These are phyloP conservation scores for Diplodus sargus DNA, from an alignment of 2,797 vertebrate species.

Conservation along the genomic window DNA sequence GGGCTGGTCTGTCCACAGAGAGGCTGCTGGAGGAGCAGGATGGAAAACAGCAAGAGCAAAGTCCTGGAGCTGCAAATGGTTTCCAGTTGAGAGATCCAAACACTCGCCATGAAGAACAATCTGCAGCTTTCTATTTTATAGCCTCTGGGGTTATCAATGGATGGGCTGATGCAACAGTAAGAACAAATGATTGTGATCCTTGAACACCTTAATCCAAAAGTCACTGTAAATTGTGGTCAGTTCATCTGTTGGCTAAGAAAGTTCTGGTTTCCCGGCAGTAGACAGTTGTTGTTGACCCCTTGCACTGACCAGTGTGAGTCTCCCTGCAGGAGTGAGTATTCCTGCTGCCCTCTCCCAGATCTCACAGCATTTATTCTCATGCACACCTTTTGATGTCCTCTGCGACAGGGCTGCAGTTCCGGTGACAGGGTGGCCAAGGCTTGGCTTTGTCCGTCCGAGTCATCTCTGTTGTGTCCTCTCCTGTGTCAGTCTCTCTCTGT, in stretches of 20 bases:
- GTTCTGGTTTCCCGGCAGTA: conserved; percentile 53
- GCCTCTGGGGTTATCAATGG: conserved; percentile 52
- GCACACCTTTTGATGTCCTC: conserved; percentile 83
- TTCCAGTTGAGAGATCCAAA: conserved; percentile 78
- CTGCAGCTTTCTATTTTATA: conserved; percentile 47
- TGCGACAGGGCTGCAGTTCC: conserved; percentile 82
- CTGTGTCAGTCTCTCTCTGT: conserved; percentile 70
- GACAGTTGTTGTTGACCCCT: conserved; percentile 83
- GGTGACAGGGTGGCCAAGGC: conserved; percentile 86
- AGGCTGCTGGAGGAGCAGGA: conserved; percentile 70
- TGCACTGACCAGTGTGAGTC: conserved; percentile 82
- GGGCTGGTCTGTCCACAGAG: conserved; percentile 84
- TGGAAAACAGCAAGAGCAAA: conserved; percentile 78
- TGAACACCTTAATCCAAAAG: conserved; percentile 30
- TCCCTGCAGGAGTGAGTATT: conserved; percentile 43
- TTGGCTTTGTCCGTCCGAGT: conserved; percentile 83
- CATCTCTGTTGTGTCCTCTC: conserved; percentile 85
- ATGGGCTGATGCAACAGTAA: conserved; percentile 40
- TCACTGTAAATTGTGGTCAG: conserved; percentile 28
- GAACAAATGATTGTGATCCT: conserved; percentile 27
- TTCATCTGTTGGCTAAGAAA: conserved; percentile 45
- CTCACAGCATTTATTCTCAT: conserved; percentile 82
- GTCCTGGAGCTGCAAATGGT: conserved; percentile 76
- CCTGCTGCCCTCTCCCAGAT: conserved; percentile 61
- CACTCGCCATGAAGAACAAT: conserved; percentile 86